Conservation (phyloP, 2,888 invertebrate genomes). For the Thumatha senex region DNA sequence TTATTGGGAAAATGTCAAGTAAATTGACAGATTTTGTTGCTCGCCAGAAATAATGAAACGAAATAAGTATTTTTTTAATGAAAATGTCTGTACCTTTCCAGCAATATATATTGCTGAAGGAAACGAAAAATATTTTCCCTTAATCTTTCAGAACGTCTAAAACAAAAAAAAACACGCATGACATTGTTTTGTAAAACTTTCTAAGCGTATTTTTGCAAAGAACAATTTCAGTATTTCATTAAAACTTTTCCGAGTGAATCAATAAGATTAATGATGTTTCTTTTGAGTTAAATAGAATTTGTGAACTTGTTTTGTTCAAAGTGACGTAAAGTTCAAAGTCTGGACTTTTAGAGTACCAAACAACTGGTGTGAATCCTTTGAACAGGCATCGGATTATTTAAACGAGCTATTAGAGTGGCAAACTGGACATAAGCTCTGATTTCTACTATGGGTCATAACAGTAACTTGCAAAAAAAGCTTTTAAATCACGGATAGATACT, state of each 20-base stretch:
- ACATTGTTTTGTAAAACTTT: neutral
- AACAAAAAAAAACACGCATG: neutral
- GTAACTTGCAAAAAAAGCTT: no score
- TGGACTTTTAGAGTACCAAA: no score
- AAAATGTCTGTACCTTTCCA: constrained; percentile 4
- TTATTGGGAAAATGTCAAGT: constrained; percentile 30
- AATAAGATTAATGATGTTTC: neutral
- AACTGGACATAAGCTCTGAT: no score
- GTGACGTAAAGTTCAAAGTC: no score
- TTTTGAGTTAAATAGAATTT: neutral
- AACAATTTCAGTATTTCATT: no score
- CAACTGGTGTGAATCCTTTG: no score
- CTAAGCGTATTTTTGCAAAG: neutral
- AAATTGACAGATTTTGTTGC: constrained; percentile 33
- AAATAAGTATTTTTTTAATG: constrained; percentile 9
- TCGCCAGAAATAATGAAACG: constrained; percentile 24
- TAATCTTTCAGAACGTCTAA: neutral
- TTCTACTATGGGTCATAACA: no score
- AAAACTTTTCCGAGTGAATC: neutral
- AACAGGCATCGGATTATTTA: no score
- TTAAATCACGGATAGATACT: no score
- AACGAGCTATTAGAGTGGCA: no score
- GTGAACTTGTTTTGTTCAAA: neutral
- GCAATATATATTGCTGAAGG: neutral
- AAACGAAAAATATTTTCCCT: constrained; percentile 1